Percentiles rank a stretch among this genome's conserved stretches.
phyloP scores from a whole-genome alignment of 2,113 vertebrate species.

The Rattus norvegicus region GRCr8 NC_086032.1:22505501-22506000 shows the following conservation, averaged over 20 bases:
- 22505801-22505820: background rate
- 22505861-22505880: background rate
- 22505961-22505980: background rate
- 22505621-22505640: background rate
- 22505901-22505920: background rate
- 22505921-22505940: background rate
- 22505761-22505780: background rate
- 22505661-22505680: background rate
- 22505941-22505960: slow-evolving; percentile 23
- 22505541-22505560: background rate
- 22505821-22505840: background rate
- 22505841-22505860: background rate
- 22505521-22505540: background rate
- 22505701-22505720: background rate
- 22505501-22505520: background rate
- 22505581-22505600: background rate
- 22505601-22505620: background rate
- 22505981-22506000: background rate
- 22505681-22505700: background rate
- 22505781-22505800: background rate
- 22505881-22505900: background rate
- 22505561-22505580: background rate
- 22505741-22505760: background rate
- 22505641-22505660: background rate
- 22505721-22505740: background rate